Conservation (phyloP, 2,113 vertebrate genomes). For the Mus pahari region DNA sequence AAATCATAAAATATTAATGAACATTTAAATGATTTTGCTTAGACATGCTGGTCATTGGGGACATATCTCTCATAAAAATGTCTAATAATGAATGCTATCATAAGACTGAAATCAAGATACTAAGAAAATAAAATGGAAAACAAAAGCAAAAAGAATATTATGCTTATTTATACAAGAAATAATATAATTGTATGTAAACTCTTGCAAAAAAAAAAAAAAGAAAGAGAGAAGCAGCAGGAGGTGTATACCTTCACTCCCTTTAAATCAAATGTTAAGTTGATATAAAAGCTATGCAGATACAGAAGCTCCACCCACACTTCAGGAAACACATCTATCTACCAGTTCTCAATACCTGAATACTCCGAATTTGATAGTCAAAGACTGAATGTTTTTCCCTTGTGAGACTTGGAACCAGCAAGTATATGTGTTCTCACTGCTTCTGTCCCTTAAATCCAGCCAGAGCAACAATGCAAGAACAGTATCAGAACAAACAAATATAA, state of each 20-base stretch:
- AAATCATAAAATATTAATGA: not conserved
- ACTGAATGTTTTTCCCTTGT: not conserved
- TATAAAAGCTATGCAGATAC: not conserved
- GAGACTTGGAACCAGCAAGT: not conserved
- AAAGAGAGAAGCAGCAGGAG: not conserved
- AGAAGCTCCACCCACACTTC: not conserved
- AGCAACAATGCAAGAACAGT: not conserved
- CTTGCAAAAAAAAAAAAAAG: no score
- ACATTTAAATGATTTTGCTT: slow-evolving; percentile 31
- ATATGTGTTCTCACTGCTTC: not conserved
- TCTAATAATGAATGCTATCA: not conserved
- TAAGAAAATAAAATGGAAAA: not conserved
- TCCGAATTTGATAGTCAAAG: not conserved
- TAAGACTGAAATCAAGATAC: not conserved
- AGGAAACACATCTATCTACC: not conserved
- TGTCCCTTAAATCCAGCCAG: not conserved
- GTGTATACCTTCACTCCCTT: not conserved
- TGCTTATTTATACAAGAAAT: not conserved
- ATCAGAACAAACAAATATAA: not conserved
- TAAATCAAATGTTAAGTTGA: not conserved
- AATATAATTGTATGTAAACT: not conserved
- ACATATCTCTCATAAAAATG: not conserved
- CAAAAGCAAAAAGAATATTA: not conserved
- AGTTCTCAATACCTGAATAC: not conserved
- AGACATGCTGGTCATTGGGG: not conserved